Conservation (phyloP, 2,113 vertebrate genomes). For the Tetraodon nigroviridis region DNA sequence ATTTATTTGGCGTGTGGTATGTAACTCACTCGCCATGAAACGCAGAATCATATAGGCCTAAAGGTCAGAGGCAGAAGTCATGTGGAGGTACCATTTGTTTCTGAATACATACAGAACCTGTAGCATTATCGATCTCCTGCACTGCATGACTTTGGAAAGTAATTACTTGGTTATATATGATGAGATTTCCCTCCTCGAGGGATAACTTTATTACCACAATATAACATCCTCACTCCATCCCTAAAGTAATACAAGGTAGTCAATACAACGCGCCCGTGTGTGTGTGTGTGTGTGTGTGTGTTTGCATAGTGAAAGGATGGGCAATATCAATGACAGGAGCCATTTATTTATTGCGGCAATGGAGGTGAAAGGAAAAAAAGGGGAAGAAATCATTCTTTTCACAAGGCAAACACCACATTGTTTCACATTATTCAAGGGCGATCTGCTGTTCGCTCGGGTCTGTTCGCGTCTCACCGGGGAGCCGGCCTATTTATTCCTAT, state of each 20-base stretch:
- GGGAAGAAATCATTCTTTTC: background rate
- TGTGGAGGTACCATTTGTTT: slow-evolving; percentile 46
- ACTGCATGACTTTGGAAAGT: slow-evolving; percentile 55
- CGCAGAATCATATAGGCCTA: slow-evolving; percentile 40
- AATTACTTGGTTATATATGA: slow-evolving; percentile 61
- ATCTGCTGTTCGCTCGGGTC: slow-evolving; percentile 23
- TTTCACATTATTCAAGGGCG: slow-evolving; percentile 8
- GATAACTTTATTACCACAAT: slow-evolving; percentile 52
- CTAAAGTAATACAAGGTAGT: slow-evolving; percentile 38
- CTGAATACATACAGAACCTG: slow-evolving; percentile 40
- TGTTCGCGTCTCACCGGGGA: slow-evolving; percentile 33
- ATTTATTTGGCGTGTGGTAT: slow-evolving; percentile 30
- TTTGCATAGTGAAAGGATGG: slow-evolving; percentile 36
- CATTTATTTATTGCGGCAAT: slow-evolving; percentile 23
- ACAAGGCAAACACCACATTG: background rate
- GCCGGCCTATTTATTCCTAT: slow-evolving; percentile 33
- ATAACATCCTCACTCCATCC: slow-evolving; percentile 34
- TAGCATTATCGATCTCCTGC: slow-evolving; percentile 51
- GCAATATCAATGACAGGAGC: slow-evolving; percentile 12
- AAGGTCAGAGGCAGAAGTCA: slow-evolving; percentile 47
- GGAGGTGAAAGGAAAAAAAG: background rate
- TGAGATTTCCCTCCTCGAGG: slow-evolving; percentile 37
- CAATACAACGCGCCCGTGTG: slow-evolving; percentile 33
- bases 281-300: slow-evolving; percentile 1
- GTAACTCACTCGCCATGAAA: slow-evolving; percentile 31